Conservation (phyloP, 2,888 invertebrate genomes). For the Dynastes hyllus region DNA sequence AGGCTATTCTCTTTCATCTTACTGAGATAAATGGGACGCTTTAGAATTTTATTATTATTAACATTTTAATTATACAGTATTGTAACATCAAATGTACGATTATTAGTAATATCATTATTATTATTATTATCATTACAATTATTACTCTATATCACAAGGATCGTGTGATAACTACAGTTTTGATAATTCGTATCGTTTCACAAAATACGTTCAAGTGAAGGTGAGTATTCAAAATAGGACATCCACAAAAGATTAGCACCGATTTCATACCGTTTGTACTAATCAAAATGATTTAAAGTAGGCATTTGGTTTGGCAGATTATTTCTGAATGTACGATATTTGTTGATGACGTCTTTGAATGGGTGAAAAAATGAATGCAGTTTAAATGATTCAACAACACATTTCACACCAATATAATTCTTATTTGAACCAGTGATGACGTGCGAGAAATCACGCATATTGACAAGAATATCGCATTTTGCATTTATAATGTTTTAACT, state of each 20-base stretch:
- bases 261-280: too few species aligned
- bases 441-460: too few species aligned
- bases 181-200: slow-evolving; percentile 61
- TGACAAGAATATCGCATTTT: too few species aligned
- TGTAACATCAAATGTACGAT: slow-evolving; percentile 54
- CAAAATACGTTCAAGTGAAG: slow-evolving; percentile 52
- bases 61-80: slow-evolving; percentile 23
- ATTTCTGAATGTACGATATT: background rate
- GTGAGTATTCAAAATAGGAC: slow-evolving; percentile 23
- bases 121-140: slow-evolving; percentile 42
- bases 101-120: slow-evolving; percentile 39
- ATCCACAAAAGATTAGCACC: background rate
- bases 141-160: slow-evolving; percentile 59
- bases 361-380: too few species aligned
- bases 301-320: slow-evolving; percentile 8
- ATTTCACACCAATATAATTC: too few species aligned
- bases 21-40: slow-evolving; percentile 1
- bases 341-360: too few species aligned
- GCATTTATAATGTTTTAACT: background rate
- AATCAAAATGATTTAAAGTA: background rate
- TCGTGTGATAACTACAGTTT: slow-evolving; percentile 59
- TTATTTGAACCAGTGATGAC: too few species aligned
- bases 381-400: too few species aligned
- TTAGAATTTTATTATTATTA: slow-evolving; percentile 14
- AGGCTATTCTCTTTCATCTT: background rate